Evolutionary conservation across 2,888 invertebrate species (phyloP).

Genomic region (Cantharis rufa): DNA sequence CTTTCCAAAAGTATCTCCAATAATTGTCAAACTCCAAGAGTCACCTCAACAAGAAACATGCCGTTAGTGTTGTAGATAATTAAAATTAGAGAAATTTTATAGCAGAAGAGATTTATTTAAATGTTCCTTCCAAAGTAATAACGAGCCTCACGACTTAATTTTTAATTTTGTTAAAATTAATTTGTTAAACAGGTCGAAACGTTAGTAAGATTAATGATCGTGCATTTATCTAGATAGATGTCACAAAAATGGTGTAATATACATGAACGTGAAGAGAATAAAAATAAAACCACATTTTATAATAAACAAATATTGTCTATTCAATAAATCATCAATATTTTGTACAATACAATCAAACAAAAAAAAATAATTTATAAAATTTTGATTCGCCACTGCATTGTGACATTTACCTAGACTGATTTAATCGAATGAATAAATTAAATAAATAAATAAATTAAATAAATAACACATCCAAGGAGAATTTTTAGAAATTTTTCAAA

Average conservation of each 20-base stretch:
- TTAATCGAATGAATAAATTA: constrained; percentile 60
- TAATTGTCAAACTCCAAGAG: background rate
- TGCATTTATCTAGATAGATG: constrained; percentile 54
- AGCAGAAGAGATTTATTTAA: background rate
- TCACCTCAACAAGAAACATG: constrained; percentile 1
- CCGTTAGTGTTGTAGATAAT: background rate
- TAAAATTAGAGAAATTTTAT: background rate
- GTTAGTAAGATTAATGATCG: constrained; percentile 15
- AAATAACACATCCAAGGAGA: constrained; percentile 42
- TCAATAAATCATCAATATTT: constrained; percentile 17
- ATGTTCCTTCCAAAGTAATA: background rate
- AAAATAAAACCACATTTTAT: constrained; percentile 24
- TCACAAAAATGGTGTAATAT: constrained; percentile 46
- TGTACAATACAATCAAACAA: constrained; percentile 33
- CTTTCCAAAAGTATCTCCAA: background rate
- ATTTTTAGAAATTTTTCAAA: constrained; percentile 8
- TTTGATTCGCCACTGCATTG: constrained; percentile 49
- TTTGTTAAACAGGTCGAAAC: background rate
- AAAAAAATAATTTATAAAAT: constrained; percentile 19
- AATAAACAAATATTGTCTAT: constrained; percentile 29
- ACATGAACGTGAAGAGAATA: constrained; percentile 26
- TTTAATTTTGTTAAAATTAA: background rate
- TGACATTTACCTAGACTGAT: constrained; percentile 57
- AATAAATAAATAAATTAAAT: constrained; percentile 63
- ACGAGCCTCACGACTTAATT: background rate